Evolutionary conservation across 2,113 vertebrate genomes (phyloP), one percentile per base, ranked within the genome.

Genomic region (Stegastes partitus): DNA sequence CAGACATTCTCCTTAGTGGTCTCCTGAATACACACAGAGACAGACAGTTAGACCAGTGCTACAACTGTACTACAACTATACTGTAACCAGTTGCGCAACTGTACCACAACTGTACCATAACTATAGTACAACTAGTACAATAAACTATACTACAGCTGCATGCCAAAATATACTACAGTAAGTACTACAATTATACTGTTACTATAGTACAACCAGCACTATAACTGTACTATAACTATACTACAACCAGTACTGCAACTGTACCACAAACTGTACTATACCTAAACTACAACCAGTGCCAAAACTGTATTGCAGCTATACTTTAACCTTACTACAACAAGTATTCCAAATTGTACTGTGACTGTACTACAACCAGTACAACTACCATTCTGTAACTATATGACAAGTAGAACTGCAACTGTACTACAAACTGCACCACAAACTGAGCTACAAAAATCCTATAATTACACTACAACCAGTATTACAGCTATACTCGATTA

Each of bases 1-100:
- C 88, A 91, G 96, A 95, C 91, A 95, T 93, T 91, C 94, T 95
- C 92, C 95, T 95, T 74, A 93, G 82, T 85, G 81, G 90, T 76
- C 93, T 95, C 95, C 96, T 97, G 80, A 93, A 93, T 68, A 84
- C 9, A 89, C 54, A 91, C 2, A 74, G 15, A 82, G 5, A 68
- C 19, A 71, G 7, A 49, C 15, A 62, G 16, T 31, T 22, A 81
- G 23, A 66, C 7, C 5, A 51, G 28, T 16, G 61, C 23, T 28
- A 49, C n/a, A 26, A 26, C 22, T 15, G n/a, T 21, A n/a, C 31
- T 45, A 65, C 12, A 50, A 14, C 18, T 45, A 11, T 45, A 12
- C 16, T 45, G 12, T 5, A 28, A 28, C 26, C 26, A 14, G 42
- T 45, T 3, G 11, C 3, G 11, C 16, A 9, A 4, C 37, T 31